These are phyloP conservation scores for Cacatua alba DNA, from an alignment of 2,113 vertebrate species.

Conservation along the genomic window DNA sequence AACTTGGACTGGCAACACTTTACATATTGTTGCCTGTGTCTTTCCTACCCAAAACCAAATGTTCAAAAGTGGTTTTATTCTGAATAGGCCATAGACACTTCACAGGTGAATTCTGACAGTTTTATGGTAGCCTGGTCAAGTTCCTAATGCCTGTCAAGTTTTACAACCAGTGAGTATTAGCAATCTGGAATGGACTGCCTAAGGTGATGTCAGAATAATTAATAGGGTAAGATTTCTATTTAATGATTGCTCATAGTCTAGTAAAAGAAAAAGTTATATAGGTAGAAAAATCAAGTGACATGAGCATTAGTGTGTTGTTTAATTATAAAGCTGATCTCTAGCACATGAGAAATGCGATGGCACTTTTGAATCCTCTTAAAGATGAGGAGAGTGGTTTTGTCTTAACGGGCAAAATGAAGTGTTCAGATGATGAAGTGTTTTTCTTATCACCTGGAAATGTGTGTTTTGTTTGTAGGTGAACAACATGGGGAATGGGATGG, in stretches of 20 bases:
- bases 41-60: not conserved
- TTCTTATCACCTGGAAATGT: not conserved
- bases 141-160: not conserved
- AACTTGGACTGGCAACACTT: not conserved
- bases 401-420: not conserved
- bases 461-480: not conserved
- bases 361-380: not conserved
- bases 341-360: not conserved
- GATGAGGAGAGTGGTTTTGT: not conserved
- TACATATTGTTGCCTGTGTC: not conserved
- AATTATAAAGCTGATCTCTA: not conserved
- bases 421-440: not conserved
- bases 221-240: not conserved
- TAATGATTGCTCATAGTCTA: not conserved
- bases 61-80: not conserved
- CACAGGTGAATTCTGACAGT: not conserved
- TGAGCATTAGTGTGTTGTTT: not conserved
- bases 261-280: not conserved
- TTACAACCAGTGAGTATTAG: not conserved
- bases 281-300: not conserved
- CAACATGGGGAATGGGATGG: not conserved
- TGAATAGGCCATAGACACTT: not conserved
- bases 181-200: not conserved
- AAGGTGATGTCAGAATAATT: not conserved
- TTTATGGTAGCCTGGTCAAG: not conserved